phyloP scores from a whole-genome alignment of 2,797 vertebrate genomes.

The Buceros bicornis region DNA sequence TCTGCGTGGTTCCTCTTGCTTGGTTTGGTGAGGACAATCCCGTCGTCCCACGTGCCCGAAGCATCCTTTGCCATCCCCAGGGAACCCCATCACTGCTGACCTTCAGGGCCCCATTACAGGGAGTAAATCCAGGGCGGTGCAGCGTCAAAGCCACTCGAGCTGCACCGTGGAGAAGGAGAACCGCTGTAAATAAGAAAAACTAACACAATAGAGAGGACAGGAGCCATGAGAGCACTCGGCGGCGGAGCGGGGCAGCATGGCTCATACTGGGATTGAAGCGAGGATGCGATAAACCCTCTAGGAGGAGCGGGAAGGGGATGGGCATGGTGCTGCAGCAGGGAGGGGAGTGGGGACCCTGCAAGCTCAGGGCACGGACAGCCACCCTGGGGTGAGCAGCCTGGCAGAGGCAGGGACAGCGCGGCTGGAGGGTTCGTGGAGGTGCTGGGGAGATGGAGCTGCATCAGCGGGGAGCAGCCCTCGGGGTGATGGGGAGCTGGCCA shows the following conservation, averaged over 20 bases:
- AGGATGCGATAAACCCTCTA: background rate
- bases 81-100: background rate
- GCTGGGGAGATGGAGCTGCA: background rate
- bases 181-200: background rate
- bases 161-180: accelerated
- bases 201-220: background rate
- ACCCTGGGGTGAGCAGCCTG: background rate
- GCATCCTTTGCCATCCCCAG: background rate
- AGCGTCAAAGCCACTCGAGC: accelerated
- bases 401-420: background rate
- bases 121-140: background rate
- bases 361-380: accelerated
- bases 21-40: background rate
- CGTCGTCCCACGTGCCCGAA: accelerated
- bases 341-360: accelerated
- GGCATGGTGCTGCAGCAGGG: background rate
- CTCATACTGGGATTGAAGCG: accelerated
- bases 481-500: accelerated
- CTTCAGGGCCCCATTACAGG: accelerated
- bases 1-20: accelerated
- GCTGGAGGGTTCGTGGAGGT: accelerated
- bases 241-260: accelerated
- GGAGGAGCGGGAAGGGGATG: background rate
- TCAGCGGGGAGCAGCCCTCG: background rate
- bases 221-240: accelerated